Evolutionary conservation across 2,888 invertebrate species (phyloP).

Genomic region (Dromius quadrimaculatus): DNA sequence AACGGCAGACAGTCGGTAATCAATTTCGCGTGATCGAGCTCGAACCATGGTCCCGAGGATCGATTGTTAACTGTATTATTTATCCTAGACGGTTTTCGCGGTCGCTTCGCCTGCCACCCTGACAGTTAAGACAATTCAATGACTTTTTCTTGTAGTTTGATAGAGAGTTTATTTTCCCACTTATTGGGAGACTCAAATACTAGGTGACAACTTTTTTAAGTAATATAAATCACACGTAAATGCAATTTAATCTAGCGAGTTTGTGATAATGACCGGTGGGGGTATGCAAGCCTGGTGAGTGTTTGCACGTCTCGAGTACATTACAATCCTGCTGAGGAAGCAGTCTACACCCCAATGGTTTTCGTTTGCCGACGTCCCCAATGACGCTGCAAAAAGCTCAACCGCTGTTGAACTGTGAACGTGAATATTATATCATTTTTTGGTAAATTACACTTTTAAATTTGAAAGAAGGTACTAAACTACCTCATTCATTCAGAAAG

Average conservation of each 20-base stretch:
- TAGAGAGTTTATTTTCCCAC: slow-evolving; percentile 17
- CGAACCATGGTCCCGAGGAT: slow-evolving; percentile 20
- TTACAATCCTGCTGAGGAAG: slow-evolving; percentile 43
- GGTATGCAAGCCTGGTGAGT: slow-evolving; percentile 7
- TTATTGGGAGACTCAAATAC: slow-evolving; percentile 18
- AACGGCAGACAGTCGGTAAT: slow-evolving; percentile 50
- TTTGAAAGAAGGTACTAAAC: neutral
- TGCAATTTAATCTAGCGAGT: slow-evolving; percentile 5
- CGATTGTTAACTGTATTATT: slow-evolving; percentile 46
- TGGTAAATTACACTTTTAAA: neutral
- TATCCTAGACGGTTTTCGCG: slow-evolving; percentile 30
- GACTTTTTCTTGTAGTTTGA: slow-evolving; percentile 8
- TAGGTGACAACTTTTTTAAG: too few relatives aligned
- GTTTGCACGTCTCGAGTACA: slow-evolving; percentile 36
- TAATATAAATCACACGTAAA: slow-evolving; percentile 24
- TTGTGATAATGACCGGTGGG: slow-evolving; percentile 23
- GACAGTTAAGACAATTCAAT: slow-evolving; percentile 20
- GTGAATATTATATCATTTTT: too few relatives aligned
- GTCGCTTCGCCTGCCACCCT: slow-evolving; percentile 24
- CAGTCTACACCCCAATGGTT: slow-evolving; percentile 16
- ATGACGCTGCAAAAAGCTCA: neutral
- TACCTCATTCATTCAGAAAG: neutral
- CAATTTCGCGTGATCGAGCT: slow-evolving; percentile 50
- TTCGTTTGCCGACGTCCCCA: slow-evolving; percentile 38
- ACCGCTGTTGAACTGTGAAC: neutral